Evolutionary conservation across 2,888 invertebrate species (phyloP), one percentile per base, ranked within the genome.

Genomic region (Saturnia japonica): DNA sequence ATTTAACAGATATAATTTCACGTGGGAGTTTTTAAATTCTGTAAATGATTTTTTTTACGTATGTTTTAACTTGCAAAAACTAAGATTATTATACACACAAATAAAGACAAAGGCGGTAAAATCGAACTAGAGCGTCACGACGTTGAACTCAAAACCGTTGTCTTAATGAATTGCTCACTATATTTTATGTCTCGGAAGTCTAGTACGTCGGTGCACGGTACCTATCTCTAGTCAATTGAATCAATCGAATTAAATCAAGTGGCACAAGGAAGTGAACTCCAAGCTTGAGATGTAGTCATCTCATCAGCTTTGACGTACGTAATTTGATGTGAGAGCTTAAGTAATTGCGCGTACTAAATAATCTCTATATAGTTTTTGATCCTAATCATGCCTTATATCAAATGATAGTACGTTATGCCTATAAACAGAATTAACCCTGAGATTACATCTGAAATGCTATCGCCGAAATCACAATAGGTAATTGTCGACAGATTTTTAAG

Each of bases 241-340:
- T 68, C 60, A 70, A 70, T 67, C 67, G 67, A 70, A 34, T 57
- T 16, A 34, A 70, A 57, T 67, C 11, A 54, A 45, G 51, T 28
- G 42, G 14, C 19, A 19, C 14, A 62, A 62, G 34, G 16, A 19
- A 34, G 16, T 34, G 34, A 14, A 34, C 34, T 64, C 64, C 1
- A 40, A 40, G 9, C 64, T 64, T 64, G n/a, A n/a, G n/a, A n/a
- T n/a, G n/a, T n/a, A 40, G 9, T 62, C 16, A 40, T 19, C n/a
- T n/a, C 19, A n/a, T 40, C 34, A 0, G 40, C 25, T 57, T 57
- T 57, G n/a, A n/a, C n/a, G n/a, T n/a, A n/a, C n/a, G n/a, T n/a
- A n/a, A n/a, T n/a, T n/a, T n/a, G n/a, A n/a, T n/a, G n/a, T 25
- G 25, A 6, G 25, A 25, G 40, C 40, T 64, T 64, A 64, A 64